These are phyloP conservation scores for Oxyruncus cristatus DNA, from an alignment of 2,113 vertebrate species.

Conservation along the genomic window DNA sequence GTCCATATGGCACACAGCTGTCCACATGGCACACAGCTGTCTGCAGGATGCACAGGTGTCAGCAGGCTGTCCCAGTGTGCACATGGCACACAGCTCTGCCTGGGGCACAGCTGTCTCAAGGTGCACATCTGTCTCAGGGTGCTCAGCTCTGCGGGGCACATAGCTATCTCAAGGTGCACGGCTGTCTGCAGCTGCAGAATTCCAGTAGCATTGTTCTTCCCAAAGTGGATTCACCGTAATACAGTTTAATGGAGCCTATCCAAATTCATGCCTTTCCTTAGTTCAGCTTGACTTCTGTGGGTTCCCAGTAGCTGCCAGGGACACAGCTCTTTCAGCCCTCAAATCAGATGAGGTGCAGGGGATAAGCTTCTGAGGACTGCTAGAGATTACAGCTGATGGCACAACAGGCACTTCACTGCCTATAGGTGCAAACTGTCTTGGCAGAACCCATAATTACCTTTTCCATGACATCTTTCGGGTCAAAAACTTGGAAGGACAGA, in stretches of 20 bases:
- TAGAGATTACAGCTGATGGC: not conserved
- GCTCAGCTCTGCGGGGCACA: not conserved
- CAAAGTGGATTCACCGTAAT: not conserved
- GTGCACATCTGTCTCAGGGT: not conserved
- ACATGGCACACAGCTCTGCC: not conserved
- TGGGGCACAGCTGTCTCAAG: not conserved
- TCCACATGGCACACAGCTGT: not conserved
- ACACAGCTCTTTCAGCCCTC: not conserved
- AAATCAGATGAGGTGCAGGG: not conserved
- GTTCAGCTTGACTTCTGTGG: not conserved
- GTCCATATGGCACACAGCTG: not conserved
- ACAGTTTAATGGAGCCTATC: not conserved
- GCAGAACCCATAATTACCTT: not conserved
- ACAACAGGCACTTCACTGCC: not conserved
- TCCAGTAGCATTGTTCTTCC: not conserved
- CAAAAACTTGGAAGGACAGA: not conserved
- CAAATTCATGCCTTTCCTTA: not conserved
- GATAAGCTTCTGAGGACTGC: rapidly evolving
- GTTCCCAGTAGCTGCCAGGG: not conserved
- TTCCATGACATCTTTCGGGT: not conserved
- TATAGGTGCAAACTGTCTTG: not conserved
- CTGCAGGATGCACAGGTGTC: not conserved
- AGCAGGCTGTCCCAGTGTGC: not conserved
- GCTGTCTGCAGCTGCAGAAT: not conserved
- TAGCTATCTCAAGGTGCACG: not conserved